Evolutionary conservation across 2,888 invertebrate species (phyloP), one percentile per base, ranked within the genome.

Genomic region (Amiota communis): DNA sequence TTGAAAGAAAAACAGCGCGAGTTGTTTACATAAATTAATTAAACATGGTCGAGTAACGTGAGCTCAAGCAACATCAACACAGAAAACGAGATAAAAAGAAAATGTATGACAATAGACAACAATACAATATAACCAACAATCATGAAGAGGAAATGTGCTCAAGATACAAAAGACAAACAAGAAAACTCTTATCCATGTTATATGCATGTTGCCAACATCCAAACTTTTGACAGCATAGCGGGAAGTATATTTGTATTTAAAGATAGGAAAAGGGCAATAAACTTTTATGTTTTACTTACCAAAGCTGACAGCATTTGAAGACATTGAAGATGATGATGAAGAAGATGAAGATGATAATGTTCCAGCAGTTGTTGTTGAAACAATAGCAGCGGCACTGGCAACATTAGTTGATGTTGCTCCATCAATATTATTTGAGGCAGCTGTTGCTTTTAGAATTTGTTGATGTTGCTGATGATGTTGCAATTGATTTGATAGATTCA

Each of bases 21-120:
- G 79, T 15, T 20, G 17, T 79, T 84, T 81, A 81, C 78, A 80
- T 83, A 79, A 84, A 83, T 81, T 81, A 81, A 81, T 82, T 83
- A 82, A 84, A 76, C 75, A 76, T 78, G 82, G 75, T 68, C 74
- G 72, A 76, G 76, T 77, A 82, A 83, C 81, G 79, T 82, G 81
- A 83, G 80, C 59, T n/a, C n/a, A 15, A 36, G 12, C 36, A 36
- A 36, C 57, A 59, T 3, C 2, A 3, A 59, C 11, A 20, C 17
- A 11, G 57, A 59, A 57, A 57, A 57, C 57, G 9, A 11, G 36
- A 36, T 36, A 36, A 63, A 36, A 63, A 63, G 8, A 63, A 63
- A 63, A 61, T 9, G 36, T 36, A 61, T 11, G 11, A 10, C 46
- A 63, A 36, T 46, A 13, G 3, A 17, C n/a, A 57, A 57, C 11